Evolutionary conservation across 2,797 vertebrate genomes (phyloP), one percentile per base, ranked within the genome.

Genomic region (Cetoscarus ocellatus): DNA sequence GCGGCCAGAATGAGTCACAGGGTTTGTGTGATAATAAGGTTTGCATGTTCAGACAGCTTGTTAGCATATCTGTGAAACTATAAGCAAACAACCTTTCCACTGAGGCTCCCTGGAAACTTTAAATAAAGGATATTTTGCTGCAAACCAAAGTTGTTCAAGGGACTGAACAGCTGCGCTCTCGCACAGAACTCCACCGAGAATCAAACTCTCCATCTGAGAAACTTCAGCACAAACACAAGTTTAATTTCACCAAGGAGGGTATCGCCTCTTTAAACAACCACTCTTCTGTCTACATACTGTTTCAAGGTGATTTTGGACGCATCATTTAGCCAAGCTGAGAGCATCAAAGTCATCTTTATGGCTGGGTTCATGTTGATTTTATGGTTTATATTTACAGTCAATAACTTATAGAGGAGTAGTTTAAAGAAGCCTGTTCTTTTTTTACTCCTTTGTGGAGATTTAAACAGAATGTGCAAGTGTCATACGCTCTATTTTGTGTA

Each of bases 31-130:
- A 83, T 86, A 79, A 84, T 79, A 82, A 83, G 75, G 75, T 87
- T 85, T 88, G 70, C 79, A 83, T 76, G 70, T 85, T 83, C 75
- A 80, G 90, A 88, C 86, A 84, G 86, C 86, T 88, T 83, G 83
- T 90, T 86, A 82, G 82, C 75, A 75, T 79, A 75, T 78, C 71
- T 78, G 75, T 73, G 59, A 78, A 76, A 81, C 61, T 70, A 69
- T 70, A 67, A 84, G 85, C 82, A 86, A 90, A 90, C 88, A 88
- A 66, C 50, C 39, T 83, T 77, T 86, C 82, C 57, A 44, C 68
- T 17, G 68, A 80, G 83, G 79, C 68, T 86, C 83, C 72, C 67
- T 7, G 4, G 73, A 77, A 87, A 85, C 75, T 75, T 71, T 74
- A 75, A 63, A 85, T 75, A 75, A 82, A 80, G 72, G 59, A 86